Evolutionary conservation across 1,140 invertebrate species (phyloP).

Genomic region (Rhopalosiphum maidis): DNA sequence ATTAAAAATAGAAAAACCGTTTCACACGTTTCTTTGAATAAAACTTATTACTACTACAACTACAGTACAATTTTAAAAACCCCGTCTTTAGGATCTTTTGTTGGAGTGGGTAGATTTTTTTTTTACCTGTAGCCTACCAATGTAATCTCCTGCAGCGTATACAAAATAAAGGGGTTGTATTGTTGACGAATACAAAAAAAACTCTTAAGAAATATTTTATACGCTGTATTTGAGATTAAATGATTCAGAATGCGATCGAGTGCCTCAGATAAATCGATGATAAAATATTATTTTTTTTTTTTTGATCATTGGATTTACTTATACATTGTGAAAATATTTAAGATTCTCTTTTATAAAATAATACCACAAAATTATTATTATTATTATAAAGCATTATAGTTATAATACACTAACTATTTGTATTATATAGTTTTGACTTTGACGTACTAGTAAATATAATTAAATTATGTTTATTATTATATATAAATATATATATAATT

Average conservation of each 20-base stretch:
- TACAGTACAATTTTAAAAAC: slow-evolving; percentile 5
- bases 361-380: background rate
- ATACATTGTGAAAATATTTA: background rate
- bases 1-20: slow-evolving; percentile 57
- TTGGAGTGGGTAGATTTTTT: background rate
- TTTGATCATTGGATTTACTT: background rate
- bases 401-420: background rate
- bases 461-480: too few relatives aligned
- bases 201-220: background rate
- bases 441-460: too few relatives aligned
- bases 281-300: background rate
- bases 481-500: too few relatives aligned
- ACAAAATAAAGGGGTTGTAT: slow-evolving; percentile 45
- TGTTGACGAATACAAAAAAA: slow-evolving; percentile 40
- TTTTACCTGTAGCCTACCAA: slow-evolving; percentile 19
- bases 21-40: slow-evolving; percentile 47
- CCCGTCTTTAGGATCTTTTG: background rate
- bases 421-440: background rate
- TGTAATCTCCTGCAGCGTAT: background rate
- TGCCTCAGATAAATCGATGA: background rate
- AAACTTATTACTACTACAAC: background rate
- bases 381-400: too few relatives aligned
- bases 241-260: slow-evolving; percentile 20
- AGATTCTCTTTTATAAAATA: background rate
- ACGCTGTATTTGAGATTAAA: background rate